phyloP scores from a whole-genome alignment of 2,888 invertebrate genomes.

The Athrips mouffetella region DNA sequence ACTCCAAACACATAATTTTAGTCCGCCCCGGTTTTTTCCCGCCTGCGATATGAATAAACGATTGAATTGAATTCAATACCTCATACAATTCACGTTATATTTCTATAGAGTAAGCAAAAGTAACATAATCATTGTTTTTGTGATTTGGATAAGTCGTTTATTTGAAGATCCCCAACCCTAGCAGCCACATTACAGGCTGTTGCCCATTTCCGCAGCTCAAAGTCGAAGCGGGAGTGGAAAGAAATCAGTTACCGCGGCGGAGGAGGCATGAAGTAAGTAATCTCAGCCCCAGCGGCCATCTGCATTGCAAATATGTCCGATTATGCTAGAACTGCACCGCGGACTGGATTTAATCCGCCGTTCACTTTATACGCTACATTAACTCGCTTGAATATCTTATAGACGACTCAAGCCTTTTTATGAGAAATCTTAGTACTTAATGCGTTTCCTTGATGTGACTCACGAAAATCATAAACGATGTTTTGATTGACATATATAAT shows the following conservation, averaged over 20 bases:
- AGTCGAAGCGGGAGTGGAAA: slow-evolving; percentile 45
- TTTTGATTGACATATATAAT: no score
- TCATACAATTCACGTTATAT: no score
- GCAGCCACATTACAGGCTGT: neutral
- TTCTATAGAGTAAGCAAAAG: no score
- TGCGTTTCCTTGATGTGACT: no score
- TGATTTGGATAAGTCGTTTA: neutral
- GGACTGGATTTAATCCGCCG: slow-evolving; percentile 51
- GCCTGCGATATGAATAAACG: no score
- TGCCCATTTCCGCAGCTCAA: slow-evolving; percentile 30
- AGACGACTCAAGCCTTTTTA: slow-evolving; percentile 8
- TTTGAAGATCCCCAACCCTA: neutral
- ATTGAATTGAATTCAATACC: no score
- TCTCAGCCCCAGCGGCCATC: slow-evolving; percentile 45
- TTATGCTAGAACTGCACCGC: slow-evolving; percentile 65
- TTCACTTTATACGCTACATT: slow-evolving; percentile 40
- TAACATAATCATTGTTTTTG: no score
- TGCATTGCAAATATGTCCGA: slow-evolving; percentile 66
- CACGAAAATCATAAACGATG: no score
- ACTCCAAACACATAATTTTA: no score
- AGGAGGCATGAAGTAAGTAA: slow-evolving; percentile 32
- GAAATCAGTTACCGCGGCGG: slow-evolving; percentile 42
- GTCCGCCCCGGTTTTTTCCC: no score
- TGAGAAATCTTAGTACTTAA: slow-evolving; percentile 13
- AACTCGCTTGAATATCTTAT: slow-evolving; percentile 16